phyloP scores from a whole-genome alignment of 2,797 vertebrate species.

The Tokudaia muenninki region DNA sequence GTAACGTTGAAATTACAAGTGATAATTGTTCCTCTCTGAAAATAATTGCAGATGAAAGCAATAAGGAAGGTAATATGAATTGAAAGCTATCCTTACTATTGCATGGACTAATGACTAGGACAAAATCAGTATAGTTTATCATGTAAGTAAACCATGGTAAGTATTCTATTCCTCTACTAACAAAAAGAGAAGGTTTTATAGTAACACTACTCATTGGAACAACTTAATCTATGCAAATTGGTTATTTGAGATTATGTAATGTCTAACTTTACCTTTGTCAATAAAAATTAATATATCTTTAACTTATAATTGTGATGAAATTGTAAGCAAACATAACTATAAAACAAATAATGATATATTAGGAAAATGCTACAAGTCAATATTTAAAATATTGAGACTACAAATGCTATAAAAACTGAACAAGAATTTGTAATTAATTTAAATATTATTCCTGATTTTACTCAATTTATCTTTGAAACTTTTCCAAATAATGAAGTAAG shows the following conservation, averaged over 20 bases:
- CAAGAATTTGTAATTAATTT: neutral
- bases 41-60: neutral
- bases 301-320: neutral
- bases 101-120: too few relatives aligned
- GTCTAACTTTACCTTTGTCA: neutral
- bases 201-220: neutral
- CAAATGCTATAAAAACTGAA: neutral
- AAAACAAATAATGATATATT: neutral
- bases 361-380: neutral
- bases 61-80: neutral
- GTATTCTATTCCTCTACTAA: rapidly evolving
- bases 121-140: neutral
- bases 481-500: neutral
- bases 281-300: neutral
- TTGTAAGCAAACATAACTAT: neutral
- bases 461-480: neutral
- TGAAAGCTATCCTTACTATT: neutral
- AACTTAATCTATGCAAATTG: neutral
- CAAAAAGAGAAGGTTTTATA: neutral
- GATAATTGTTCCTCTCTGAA: neutral
- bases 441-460: neutral
- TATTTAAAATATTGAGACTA: neutral
- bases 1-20: neutral
- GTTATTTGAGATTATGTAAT: neutral
- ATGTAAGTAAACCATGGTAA: neutral